Base-by-base conservation (phyloP, 2,888 invertebrate genomes). In the Sarcophaga rosellei region DNA sequence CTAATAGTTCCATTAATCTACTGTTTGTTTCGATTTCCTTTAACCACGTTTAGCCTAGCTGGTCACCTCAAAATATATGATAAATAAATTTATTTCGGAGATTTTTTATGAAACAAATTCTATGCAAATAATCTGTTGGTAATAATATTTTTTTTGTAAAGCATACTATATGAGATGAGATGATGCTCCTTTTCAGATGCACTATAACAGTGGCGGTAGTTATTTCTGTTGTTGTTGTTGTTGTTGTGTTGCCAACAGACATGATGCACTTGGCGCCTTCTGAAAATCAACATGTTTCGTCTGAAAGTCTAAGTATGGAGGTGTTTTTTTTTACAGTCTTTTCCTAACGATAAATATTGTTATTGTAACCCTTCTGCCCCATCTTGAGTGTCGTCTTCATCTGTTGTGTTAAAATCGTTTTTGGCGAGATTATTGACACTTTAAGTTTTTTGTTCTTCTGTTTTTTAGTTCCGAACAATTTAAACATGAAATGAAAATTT, bases 341-440 rank as follows among this genome's bases (percentile, higher is more conserved):
- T 65, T 65, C 15, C 25, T 63, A 63, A 6, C 21, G 20, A 57
- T n/a, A 80, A 2, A 45, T 66, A 68, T 78, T 84, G 74, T 84
- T 78, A 74, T 74, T 79, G 57, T 79, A 79, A 79, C 78, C 78
- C 78, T 79, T 84, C 59, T 75, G 10, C 23, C 20, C 21, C 23
- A 57, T 66, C 68, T 72, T 4, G 4, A 53, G 17, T 53, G 53
- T 15, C 59, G 17, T 59, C 57, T 45, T 62, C 76, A 77, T 72
- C 76, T 69, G 62, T 20, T 75, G 81, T 62, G 35, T 17, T 53
- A 53, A 53, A 53, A 53, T 62, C 70, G 82, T 77, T 82, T 79
- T 84, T 69, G 70, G 79, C 35, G 70, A 80, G 72, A 72, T 86
- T 86, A 83, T 86, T 86, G 86, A 80, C 86, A 86, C 85, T 81